Conservation (phyloP, 2,888 invertebrate species). For the Tinea pellionella region DNA sequence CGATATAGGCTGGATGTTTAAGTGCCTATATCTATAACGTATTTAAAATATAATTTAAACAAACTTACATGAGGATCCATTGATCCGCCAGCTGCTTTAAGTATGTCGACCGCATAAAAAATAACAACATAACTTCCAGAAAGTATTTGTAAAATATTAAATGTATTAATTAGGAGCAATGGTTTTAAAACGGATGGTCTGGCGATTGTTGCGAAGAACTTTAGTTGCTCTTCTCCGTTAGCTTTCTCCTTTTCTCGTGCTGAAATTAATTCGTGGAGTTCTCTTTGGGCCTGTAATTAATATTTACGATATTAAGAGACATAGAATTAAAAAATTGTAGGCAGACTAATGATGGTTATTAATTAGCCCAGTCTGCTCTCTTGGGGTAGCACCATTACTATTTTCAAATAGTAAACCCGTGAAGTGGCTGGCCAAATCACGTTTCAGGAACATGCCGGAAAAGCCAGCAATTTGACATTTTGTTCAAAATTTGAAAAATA, state of each 20-base stretch:
- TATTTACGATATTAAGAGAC: background rate
- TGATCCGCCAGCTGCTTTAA: conserved; percentile 68
- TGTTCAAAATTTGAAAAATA: too few species aligned
- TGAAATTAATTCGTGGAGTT: conserved; percentile 72
- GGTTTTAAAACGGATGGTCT: conserved; percentile 77
- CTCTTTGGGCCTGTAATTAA: conserved; percentile 63
- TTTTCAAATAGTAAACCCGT: too few species aligned
- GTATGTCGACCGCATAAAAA: conserved; percentile 82
- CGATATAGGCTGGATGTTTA: too few species aligned
- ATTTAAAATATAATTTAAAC: too few species aligned
- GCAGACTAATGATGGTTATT: too few species aligned
- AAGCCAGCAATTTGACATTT: too few species aligned
- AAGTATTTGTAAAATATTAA: conserved; percentile 78
- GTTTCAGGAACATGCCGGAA: too few species aligned
- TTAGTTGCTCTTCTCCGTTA: conserved; percentile 48
- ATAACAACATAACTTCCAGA: conserved; percentile 83
- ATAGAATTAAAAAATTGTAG: too few species aligned
- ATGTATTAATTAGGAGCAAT: conserved; percentile 76
- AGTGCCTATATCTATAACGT: too few species aligned
- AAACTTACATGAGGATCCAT: conserved; percentile 38
- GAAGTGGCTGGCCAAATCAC: too few species aligned
- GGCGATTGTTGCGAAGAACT: conserved; percentile 64
- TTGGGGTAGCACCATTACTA: too few species aligned
- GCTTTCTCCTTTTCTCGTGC: conserved; percentile 71
- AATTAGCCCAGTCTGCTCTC: too few species aligned